A percentile compares a stretch with the other conserved stretches of the same genome.
Evolutionary conservation across 2,113 vertebrate species (phyloP).

Genomic region (Vireo altiloquus): DNA sequence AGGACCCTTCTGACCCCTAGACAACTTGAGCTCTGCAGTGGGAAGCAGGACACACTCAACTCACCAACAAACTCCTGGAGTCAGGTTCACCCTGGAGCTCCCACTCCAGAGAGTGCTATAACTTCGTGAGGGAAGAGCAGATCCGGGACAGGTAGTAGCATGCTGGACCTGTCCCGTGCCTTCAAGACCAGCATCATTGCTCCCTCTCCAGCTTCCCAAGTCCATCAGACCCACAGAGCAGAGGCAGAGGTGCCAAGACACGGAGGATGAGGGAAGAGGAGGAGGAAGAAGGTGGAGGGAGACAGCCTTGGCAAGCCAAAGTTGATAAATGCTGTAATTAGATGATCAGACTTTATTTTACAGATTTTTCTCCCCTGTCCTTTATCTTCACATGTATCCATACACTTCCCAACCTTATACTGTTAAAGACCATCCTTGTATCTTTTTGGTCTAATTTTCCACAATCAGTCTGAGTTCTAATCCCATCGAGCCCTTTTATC

Average conservation of each 20-base stretch:
- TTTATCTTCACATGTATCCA: accelerated
- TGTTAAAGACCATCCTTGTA: not conserved
- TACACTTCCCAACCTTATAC: not conserved
- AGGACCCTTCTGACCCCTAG: not conserved
- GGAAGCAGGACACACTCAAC: not conserved
- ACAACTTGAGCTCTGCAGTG: not conserved
- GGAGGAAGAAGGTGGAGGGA: not conserved
- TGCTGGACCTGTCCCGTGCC: not conserved
- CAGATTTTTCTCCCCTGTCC: not conserved
- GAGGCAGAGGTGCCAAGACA: not conserved
- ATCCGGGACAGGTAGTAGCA: not conserved
- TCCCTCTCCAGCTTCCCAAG: not conserved
- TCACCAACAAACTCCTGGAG: not conserved
- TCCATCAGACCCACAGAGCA: not conserved
- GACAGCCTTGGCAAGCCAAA: not conserved
- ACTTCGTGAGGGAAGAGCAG: not conserved
- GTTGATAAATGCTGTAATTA: not conserved
- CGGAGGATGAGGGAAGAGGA: not conserved
- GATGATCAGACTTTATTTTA: not conserved
- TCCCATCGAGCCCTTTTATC: accelerated
- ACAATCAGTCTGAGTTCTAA: not conserved
- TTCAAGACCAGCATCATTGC: not conserved
- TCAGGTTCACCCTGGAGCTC: not conserved
- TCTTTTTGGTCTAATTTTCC: not conserved
- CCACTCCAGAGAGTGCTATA: not conserved